These are phyloP conservation scores for Ceyx cyanopectus DNA, from an alignment of 2,113 vertebrate genomes.

Conservation along the genomic window DNA sequence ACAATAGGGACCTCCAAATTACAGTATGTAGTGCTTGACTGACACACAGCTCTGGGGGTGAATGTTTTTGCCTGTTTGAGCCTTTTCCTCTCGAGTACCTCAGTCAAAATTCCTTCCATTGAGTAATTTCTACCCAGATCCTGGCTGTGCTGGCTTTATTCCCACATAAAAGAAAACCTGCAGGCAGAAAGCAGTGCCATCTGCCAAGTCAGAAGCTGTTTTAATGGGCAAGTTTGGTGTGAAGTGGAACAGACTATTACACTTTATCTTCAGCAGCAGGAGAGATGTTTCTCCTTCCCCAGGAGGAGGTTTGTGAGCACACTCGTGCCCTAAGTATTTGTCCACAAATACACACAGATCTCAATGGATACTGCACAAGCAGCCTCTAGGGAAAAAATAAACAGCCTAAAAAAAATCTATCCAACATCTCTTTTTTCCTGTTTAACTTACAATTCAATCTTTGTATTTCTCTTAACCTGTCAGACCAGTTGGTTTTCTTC, in stretches of 20 bases:
- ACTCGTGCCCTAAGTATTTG: background rate
- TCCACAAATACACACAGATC: background rate
- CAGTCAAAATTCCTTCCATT: constrained; percentile 55
- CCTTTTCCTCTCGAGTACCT: constrained; percentile 38
- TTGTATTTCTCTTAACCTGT: background rate
- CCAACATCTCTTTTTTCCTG: background rate
- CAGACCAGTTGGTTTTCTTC: background rate
- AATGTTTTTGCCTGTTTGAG: constrained; percentile 25
- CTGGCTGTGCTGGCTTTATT: constrained; percentile 48
- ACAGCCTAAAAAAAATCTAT: background rate
- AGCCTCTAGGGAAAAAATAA: background rate
- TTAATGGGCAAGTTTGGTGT: constrained; percentile 27
- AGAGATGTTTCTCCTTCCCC: background rate
- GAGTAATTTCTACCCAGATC: constrained; percentile 42
- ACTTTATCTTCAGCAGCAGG: background rate
- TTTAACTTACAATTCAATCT: background rate
- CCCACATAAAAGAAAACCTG: constrained; percentile 39
- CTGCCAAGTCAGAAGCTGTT: constrained; percentile 52
- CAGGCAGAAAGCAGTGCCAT: constrained; percentile 51
- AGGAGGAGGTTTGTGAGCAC: background rate
- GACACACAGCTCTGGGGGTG: background rate
- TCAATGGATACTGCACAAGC: background rate
- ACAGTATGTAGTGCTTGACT: background rate
- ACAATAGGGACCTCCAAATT: constrained; percentile 14
- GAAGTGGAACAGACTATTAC: background rate